Base-by-base conservation (phyloP, 2,888 invertebrate species). In the Dexiosoma caninum region DNA sequence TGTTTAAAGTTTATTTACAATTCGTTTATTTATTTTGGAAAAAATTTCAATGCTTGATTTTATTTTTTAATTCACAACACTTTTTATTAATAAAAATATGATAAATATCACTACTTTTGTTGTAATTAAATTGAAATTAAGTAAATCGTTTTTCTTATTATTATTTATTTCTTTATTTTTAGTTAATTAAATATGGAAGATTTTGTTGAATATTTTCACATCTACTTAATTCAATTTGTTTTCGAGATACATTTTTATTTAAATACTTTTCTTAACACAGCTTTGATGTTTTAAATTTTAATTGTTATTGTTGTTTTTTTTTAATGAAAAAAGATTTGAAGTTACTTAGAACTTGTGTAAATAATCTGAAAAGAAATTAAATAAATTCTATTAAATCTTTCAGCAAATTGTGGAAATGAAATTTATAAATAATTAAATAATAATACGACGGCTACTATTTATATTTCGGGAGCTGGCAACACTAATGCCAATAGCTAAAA, bases 141-240 rank as follows among this genome's bases (percentile, higher is more conserved):
- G 42, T 44, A 60, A 44, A 44, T n/a, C 40, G 46, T 67, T 19
- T 78, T 55, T 40, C 14, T 35, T 10, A 19, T n/a, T 6, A n/a
- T 21, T 21, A 46, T 46, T 3, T 37, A 35, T 57, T 21, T 21
- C n/a, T n/a, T n/a, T n/a, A n/a, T n/a, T n/a, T n/a, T n/a, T n/a
- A 10, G 60, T 64, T 51, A 51, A 14, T 62, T 75, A 60, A 67
- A 72, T 67, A 78, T 81, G 81, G 81, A 81, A 81, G 81, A 77
- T 81, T 69, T 77, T 69, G 57, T 72, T 81, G 77, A 72, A 77
- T 77, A 77, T 74, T 71, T 75, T 49, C 67, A 82, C 75, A 67
- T 67, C 32, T 67, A 81, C 32, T 64, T 60, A 21, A 69, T 14
- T 40, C 8, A 62, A 53, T 60, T 64, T 42, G 2, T 67, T 66